These are phyloP conservation scores for Lutjanus erythropterus DNA, from an alignment of 2,113 vertebrate genomes.

Conservation along the genomic window DNA sequence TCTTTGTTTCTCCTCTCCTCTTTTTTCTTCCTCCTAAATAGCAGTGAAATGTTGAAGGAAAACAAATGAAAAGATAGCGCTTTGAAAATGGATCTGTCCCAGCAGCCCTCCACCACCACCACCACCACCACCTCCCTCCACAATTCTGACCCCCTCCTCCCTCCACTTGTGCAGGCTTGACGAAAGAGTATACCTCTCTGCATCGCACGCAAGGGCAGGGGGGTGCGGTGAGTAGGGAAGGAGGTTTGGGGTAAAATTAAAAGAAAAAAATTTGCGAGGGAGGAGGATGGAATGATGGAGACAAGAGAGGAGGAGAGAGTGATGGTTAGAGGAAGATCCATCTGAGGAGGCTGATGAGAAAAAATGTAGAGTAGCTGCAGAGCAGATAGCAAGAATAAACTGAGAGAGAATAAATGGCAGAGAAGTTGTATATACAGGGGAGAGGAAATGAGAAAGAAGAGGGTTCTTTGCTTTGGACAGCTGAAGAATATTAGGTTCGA, in stretches of 20 bases:
- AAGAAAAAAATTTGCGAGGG: conserved; percentile 34
- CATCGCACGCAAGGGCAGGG: conserved; percentile 74
- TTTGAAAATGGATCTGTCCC: conserved; percentile 83
- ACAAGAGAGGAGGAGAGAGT: conserved; percentile 35
- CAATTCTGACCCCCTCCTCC: conserved; percentile 54
- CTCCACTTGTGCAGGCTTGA: conserved; percentile 78
- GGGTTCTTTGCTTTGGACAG: conserved; percentile 43
- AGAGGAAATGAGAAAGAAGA: not conserved
- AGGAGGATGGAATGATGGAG: conserved; percentile 46
- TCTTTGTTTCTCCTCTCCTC: not conserved
- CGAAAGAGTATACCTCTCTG: conserved; percentile 76
- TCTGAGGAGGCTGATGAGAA: conserved; percentile 29
- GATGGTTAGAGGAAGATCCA: conserved; percentile 37
- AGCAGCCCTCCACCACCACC: conserved; percentile 50
- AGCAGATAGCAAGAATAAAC: conserved; percentile 5
- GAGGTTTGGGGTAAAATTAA: conserved; percentile 32
- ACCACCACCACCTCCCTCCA: conserved; percentile 9
- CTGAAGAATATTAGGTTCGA: conserved; percentile 54
- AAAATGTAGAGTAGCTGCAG: conserved; percentile 29
- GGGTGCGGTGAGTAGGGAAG: not conserved
- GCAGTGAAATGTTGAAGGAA: conserved; percentile 75
- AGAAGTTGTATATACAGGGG: not conserved
- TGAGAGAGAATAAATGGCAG: not conserved
- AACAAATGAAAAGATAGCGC: conserved; percentile 82
- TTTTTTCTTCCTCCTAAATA: conserved; percentile 61